These are phyloP conservation scores for Alcedo quadribrachys DNA, from an alignment of 2,797 vertebrate species.

Conservation along the genomic window DNA sequence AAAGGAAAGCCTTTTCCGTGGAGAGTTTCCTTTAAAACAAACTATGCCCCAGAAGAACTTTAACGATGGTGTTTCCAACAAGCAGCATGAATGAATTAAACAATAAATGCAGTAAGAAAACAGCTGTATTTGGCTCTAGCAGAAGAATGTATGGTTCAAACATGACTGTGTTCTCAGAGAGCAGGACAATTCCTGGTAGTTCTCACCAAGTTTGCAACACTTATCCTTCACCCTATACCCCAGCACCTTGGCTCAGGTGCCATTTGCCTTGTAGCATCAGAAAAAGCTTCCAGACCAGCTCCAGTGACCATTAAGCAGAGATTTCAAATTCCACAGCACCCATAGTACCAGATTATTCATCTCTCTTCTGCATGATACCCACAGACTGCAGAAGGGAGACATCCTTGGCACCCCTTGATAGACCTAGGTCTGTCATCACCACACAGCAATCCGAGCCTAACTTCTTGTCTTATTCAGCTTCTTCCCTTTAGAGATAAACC, in stretches of 20 bases:
- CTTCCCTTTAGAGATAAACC: neutral
- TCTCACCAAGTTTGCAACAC: neutral
- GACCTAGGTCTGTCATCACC: neutral
- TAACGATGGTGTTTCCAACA: conserved; percentile 42
- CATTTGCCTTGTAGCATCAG: neutral
- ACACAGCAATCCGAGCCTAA: neutral
- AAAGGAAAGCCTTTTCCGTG: conserved; percentile 47
- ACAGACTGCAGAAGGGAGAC: fast-evolving
- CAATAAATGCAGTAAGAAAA: conserved; percentile 2
- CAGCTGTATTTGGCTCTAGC: conserved; percentile 27
- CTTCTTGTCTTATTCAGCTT: fast-evolving
- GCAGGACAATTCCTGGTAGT: neutral
- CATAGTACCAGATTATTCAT: fast-evolving
- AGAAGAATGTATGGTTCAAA: neutral
- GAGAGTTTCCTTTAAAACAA: conserved; percentile 55
- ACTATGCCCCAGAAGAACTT: conserved; percentile 51
- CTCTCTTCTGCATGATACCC: fast-evolving
- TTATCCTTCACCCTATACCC: neutral
- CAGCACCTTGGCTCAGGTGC: neutral
- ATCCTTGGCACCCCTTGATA: neutral
- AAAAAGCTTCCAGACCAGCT: neutral
- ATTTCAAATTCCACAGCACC: fast-evolving
- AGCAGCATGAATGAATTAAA: conserved; percentile 69
- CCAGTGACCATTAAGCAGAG: neutral
- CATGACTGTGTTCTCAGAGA: fast-evolving